Base-by-base conservation (phyloP, 2,113 vertebrate species). In the Ophthalmolycus amberensis region DNA sequence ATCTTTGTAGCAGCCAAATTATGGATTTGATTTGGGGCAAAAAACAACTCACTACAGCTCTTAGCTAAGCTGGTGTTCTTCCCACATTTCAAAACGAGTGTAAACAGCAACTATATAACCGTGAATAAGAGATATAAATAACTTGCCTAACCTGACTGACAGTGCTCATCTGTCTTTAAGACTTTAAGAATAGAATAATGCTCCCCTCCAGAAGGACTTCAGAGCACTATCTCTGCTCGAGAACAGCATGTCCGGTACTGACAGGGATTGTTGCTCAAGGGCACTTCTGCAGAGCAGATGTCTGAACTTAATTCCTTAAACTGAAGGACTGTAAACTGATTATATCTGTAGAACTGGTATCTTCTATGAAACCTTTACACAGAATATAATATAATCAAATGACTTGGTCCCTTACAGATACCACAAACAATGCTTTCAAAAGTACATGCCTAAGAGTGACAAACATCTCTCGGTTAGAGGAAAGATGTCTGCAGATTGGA, bases 281-380 rank as follows among this genome's bases (percentile, higher is more conserved):
- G 62, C 54, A 76, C 68, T 71, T 81, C n/a, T 72, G 71, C 46
- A 80, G 40, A 76, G 32, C 65, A 83, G 79, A 87, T 84, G 73
- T 81, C 34, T 83, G 37, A 68, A 56, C 56, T 34, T 46, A 66
- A 79, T 71, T 71, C 18, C 62, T 58, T 10, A 32, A 65, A 10
- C 66, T 40, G 16, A 75, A 60, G 38, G 58, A 64, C 62, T 54
- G 8, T 56, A 59, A 64, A 44, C 46, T 46, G 68, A 81, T 58
- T 52, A 48, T 20, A 79, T 71, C 66, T 38, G 68, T n/a, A 44
- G 15, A 44, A 67, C 1, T 71, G 34, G 44, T 66, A 62, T 79
- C 44, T 70, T 32, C 40, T 59, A 22, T 15, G 29, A 29, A 27
- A 72, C 48, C 6, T 46, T 73, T 15, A 44, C 56, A 25, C 29